Evolutionary conservation across 2,797 vertebrate species (phyloP), one percentile per base, ranked within the genome.

Genomic region (Alcedo atthis): DNA sequence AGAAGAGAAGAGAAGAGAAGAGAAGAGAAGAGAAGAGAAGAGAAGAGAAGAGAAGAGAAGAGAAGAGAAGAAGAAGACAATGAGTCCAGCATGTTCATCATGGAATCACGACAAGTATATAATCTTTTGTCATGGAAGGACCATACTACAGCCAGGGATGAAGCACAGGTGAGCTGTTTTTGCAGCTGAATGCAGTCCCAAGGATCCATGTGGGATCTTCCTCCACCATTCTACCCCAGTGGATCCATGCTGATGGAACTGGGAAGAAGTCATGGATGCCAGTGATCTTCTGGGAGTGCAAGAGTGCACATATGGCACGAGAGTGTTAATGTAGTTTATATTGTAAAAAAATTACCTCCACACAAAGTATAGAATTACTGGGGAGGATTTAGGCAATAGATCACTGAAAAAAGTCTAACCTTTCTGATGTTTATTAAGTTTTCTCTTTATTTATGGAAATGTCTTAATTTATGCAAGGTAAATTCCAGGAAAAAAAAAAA

Each of bases 361-460:
- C 49, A 74, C 67, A 79, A 95, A 91, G 53, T 53, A 74, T 61
- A 37, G 85, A 90, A 86, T 92, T 92, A 81, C 63, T 91, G 90
- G 61, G 53, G 61, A 93, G 85, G 91, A 96, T 95, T 95, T 96
- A 90, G 85, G 81, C 80, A 91, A 84, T 37, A 77, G 57, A 88
- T 57, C 87, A 86, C 37, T 54, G 53, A 89, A 96, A 95, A 84
- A 15, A 81, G 24, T 81, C 80, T 93, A 93, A 81, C 77, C 89
- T 90, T 93, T 93, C 77, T 64, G 75, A 88, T 61, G 67, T 61
- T 94, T 94, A 92, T 87, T 89, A 94, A 63, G 33, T 76, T 95
- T 94, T 69, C 28, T 76, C 59, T 87, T 92, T 90, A 93, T 93
- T 95, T 94, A 93, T 94, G 78, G 74, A 91, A 93, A 86, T 86